Percentiles rank a stretch among this genome's conserved stretches.
These are phyloP conservation scores for Trissolcus basalis DNA, from an alignment of 1,140 invertebrate genomes.

Conservation along the genomic window DNA sequence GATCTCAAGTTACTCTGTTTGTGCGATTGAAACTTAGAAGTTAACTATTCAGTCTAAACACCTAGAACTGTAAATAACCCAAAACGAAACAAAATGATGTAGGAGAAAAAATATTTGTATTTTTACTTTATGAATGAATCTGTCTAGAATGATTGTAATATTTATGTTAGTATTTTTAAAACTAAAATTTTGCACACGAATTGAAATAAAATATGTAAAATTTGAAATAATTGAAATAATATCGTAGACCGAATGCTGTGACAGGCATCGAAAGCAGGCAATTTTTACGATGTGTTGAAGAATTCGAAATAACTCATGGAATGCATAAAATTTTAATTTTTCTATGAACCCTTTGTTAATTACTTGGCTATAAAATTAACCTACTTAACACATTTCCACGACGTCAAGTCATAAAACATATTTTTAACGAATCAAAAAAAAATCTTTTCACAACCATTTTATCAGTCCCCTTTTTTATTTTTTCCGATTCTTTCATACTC, in stretches of 20 bases:
- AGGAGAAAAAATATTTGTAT: too few relatives aligned
- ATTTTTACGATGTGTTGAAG: slow-evolving; percentile 52
- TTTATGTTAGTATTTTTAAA: too few relatives aligned
- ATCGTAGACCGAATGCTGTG: background rate
- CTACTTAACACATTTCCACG: background rate
- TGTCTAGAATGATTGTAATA: too few relatives aligned
- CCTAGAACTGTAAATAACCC: slow-evolving; percentile 5
- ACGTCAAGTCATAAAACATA: slow-evolving; percentile 2
- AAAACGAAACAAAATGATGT: background rate
- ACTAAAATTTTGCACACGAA: too few relatives aligned
- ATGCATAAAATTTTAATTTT: slow-evolving; percentile 61
- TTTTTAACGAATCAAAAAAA: background rate
- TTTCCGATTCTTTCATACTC: too few relatives aligned
- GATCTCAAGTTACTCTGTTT: slow-evolving; percentile 10
- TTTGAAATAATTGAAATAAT: too few relatives aligned
- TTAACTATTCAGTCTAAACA: background rate
- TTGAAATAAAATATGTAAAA: background rate
- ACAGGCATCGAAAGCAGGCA: background rate
- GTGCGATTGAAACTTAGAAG: slow-evolving; percentile 4
- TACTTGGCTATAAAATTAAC: background rate
- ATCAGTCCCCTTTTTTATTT: background rate
- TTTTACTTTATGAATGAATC: too few relatives aligned
- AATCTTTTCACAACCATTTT: background rate
- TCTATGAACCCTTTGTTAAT: slow-evolving; percentile 25
- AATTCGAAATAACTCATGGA: slow-evolving; percentile 61